Conservation (phyloP, 2,797 vertebrate genomes). For the Spea hammondii region DNA sequence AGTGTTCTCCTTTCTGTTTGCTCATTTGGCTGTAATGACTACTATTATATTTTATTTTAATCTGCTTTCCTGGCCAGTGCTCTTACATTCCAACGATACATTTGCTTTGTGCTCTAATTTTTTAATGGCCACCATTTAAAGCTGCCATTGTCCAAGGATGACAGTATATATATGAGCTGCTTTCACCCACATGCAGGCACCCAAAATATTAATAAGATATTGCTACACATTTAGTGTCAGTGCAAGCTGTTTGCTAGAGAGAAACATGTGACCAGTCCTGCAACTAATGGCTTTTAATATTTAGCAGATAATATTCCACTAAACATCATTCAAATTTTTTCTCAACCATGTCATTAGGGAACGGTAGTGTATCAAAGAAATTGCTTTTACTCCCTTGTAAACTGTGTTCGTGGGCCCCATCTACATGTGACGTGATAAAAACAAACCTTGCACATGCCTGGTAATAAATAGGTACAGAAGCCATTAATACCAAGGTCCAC, state of each 20-base stretch:
- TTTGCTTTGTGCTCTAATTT: conserved; percentile 21
- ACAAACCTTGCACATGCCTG: too few relatives aligned
- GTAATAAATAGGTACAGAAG: too few relatives aligned
- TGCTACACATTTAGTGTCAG: conserved; percentile 12
- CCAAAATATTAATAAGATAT: not conserved
- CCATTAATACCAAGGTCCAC: too few relatives aligned
- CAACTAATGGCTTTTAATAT: not conserved
- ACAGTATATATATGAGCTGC: not conserved
- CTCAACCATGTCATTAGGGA: too few relatives aligned
- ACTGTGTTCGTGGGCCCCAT: too few relatives aligned
- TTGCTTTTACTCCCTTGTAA: too few relatives aligned
- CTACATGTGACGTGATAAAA: too few relatives aligned
- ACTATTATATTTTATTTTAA: conserved; percentile 40
- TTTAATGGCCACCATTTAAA: conserved; percentile 18
- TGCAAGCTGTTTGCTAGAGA: not conserved
- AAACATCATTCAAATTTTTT: not conserved
- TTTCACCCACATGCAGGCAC: conserved; percentile 13
- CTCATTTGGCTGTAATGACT: conserved; percentile 43
- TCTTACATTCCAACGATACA: conserved; percentile 18
- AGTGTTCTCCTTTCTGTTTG: conserved; percentile 38
- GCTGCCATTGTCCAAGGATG: conserved; percentile 6
- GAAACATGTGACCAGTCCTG: not conserved
- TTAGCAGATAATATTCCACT: not conserved
- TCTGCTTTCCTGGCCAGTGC: conserved; percentile 32
- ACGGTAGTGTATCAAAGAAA: too few relatives aligned